phyloP scores from a whole-genome alignment of 2,113 vertebrate species.

The Chaetodon trifascialis region DNA sequence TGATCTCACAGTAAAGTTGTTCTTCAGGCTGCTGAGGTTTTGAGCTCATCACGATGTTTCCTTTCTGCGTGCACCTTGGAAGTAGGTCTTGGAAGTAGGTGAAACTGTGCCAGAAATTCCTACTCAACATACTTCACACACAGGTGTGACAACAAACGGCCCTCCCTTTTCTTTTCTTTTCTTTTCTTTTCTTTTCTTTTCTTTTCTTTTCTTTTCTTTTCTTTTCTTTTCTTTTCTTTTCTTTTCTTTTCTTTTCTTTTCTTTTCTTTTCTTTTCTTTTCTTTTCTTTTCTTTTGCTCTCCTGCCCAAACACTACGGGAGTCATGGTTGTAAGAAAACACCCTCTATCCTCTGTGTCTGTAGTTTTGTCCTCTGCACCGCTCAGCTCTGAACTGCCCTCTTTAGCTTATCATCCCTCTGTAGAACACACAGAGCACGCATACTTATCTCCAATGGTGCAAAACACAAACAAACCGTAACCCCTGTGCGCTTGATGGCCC shows the following conservation, averaged over 20 bases:
- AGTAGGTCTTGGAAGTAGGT: neutral
- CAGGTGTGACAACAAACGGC: conserved; percentile 26
- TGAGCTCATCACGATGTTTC: neutral
- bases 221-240: neutral
- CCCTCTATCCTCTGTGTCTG: neutral
- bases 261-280: neutral
- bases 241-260: conserved; percentile 4
- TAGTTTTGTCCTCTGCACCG: conserved; percentile 29
- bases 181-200: neutral
- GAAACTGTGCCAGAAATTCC: neutral
- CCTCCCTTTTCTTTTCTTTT: neutral
- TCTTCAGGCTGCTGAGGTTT: neutral
- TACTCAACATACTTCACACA: neutral
- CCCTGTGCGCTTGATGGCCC: conserved; percentile 39
- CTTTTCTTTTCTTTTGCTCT: conserved; percentile 10
- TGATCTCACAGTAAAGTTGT: neutral
- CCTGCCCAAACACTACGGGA: conserved; percentile 20
- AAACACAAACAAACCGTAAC: conserved; percentile 71
- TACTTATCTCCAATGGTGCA: conserved; percentile 77
- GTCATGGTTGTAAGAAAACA: conserved; percentile 19
- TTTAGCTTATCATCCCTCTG: conserved; percentile 67
- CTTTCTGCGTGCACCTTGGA: neutral
- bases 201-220: neutral
- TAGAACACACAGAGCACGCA: conserved; percentile 51
- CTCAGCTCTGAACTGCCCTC: conserved; percentile 24